Evolutionary conservation across 2,797 vertebrate species (phyloP), one percentile per base, ranked within the genome.

Genomic region (Epinephelus coioides): DNA sequence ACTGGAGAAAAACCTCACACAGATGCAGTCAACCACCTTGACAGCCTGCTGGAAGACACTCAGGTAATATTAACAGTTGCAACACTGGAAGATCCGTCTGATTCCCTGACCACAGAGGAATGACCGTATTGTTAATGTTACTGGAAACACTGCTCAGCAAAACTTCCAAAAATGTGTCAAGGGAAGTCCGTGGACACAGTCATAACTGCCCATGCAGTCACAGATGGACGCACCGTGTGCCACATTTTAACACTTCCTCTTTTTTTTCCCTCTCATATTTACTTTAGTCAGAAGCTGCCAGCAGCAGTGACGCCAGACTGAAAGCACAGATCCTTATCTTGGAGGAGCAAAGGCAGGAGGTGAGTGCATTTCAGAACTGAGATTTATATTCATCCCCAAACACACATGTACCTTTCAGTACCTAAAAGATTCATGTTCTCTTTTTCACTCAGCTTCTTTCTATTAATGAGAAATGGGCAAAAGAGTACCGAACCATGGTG

Each of bases 401-500:
- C 21, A 62, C 6, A 4, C 40, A 12, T 9, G 8, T 9, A 14
- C 5, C 2, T 13, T n/a, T 63, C 44, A 25, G 53, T 18, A 1
- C 55, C 64, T 4, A 59, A n/a, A 46, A 38, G 17, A 23, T 18
- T 61, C 6, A 18, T 51, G 0, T 30, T 25, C 55, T 74, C 30
- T 88, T 25, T 95, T 94, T 79, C 25, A 69, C 83, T 83, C 93
- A 98, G 97, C 96, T 98, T 78, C 90, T 98, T 77, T 89, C 95
- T 54, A 96, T 98, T 57, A 98, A 98, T 76, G 95, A 95, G 82
- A 95, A 95, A 69, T 98, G 97, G 97, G 95, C 97, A 6, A 94
- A 93, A 78, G 96, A 97, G 25, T 97, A 96, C 79, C 87, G 91
- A 75, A 91, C 60, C 47, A 97, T 97, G 96, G 96, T 89, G 56